Base-by-base conservation (phyloP, 2,888 invertebrate species). In the Pteria penguin region DNA sequence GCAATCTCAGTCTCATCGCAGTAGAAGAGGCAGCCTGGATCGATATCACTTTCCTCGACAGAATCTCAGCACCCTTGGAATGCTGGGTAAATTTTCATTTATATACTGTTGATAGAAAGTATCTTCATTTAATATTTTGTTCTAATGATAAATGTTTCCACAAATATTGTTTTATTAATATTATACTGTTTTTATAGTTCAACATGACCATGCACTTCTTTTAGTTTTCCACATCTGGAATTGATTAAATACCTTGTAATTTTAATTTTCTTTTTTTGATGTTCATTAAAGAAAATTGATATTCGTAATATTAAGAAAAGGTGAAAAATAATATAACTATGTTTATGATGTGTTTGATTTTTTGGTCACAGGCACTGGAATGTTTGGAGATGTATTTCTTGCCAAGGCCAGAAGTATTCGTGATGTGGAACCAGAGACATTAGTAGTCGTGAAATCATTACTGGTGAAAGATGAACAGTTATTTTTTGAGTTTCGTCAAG, bases 311-410 rank as follows among this genome's bases (percentile, higher is more conserved):
- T n/a, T n/a, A n/a, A n/a, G n/a, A n/a, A n/a, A n/a, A n/a, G n/a
- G n/a, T n/a, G n/a, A n/a, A n/a, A n/a, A n/a, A n/a, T n/a, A n/a
- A n/a, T n/a, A n/a, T n/a, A n/a, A n/a, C n/a, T n/a, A 22, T 18
- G 32, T 54, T 57, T 14, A 4, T 62, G n/a, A 33, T n/a, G n/a
- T 31, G 36, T 22, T 36, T n/a, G n/a, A 22, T 18, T 61, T 4
- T 27, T 60, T 36, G 63, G 24, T 68, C 87, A 22, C 84, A 95
- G 96, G 97, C 24, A 95, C 97, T 29, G 97, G 98, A 0, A 96
- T 97, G 86, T 98, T 97, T 88, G 98, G 98, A 0, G 98, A 98
- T 86, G 96, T 98, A 0, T 95, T 96, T 87, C 93, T 97, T 54
- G 97, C 96, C 5, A 63, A 96, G 94, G 87, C 94, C 90, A 82